Base-by-base conservation (phyloP, 2,113 vertebrate species). In the Siphamia tubifer region DNA sequence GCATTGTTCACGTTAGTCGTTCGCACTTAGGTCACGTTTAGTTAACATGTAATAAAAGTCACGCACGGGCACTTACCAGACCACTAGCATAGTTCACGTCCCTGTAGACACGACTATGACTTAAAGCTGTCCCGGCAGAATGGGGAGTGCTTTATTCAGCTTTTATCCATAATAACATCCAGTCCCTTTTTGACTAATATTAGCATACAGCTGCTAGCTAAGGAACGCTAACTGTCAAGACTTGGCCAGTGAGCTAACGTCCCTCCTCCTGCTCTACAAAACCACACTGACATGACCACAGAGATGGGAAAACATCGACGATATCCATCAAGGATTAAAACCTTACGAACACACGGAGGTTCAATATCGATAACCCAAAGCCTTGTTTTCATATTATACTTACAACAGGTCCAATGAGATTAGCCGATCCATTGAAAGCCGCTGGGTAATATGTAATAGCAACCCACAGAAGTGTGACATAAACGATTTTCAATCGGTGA, bases 401-500 rank as follows among this genome's bases (percentile, higher is more conserved):
- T 51, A 92, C 90, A 60, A 25, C n/a, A 36, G 24, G 44, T 62
- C 32, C 58, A 8, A 1, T 8, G 31, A 5, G 60, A 35, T 55
- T 54, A 60, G 72, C 34, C 47, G 32, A 28, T 82, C 86, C 77
- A 85, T 82, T 65, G 64, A 58, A 25, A 55, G 54, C 20, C 60
- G 43, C 60, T 28, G 55, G 36, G 55, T 79, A 57, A 66, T 47
- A 31, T 73, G 67, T 52, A 64, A 83, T 49, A 57, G 60, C 70
- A 63, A 66, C 58, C 71, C 72, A 31, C 60, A 87, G 47, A 79
- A 82, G 74, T 84, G 85, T 93, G 92, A 92, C 90, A 93, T 92
- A 93, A 92, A 92, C 89, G 88, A 66, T 79, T 86, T 72, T 88
- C 90, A 79, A 78, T 89, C 87, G 83, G 77, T 93, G 92, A 92